A percentile compares a stretch with the other conserved stretches of the same genome.
phyloP scores from a whole-genome alignment of 2,888 invertebrate species.

The Drosophila rellima region DNA sequence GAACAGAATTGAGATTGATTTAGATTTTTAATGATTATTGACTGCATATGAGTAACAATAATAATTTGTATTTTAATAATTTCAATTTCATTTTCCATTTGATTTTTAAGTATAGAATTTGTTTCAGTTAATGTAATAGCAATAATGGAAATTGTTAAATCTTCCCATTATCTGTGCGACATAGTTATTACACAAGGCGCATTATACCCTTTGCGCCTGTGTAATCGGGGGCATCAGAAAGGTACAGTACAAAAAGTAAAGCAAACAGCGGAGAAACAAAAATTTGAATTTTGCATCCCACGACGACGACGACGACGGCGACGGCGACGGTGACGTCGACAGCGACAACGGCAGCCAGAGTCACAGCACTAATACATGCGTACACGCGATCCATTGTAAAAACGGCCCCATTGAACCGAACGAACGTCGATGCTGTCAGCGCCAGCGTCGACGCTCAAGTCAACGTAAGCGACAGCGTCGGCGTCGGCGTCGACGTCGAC shows the following conservation, averaged over 20 bases:
- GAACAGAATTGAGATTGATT: too few relatives aligned
- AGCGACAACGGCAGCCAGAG: constrained; percentile 5
- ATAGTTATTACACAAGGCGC: constrained; percentile 5
- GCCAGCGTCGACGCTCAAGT: constrained; percentile 23
- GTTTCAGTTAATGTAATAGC: not conserved
- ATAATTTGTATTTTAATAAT: not conserved
- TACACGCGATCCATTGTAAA: constrained; percentile 58
- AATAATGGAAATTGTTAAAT: not conserved
- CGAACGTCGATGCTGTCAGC: constrained; percentile 44
- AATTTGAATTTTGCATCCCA: constrained; percentile 74
- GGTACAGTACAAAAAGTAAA: constrained; percentile 71
- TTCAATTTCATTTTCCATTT: not conserved
- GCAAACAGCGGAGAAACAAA: constrained; percentile 58
- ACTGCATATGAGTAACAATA: not conserved
- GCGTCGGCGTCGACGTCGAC: constrained; percentile 13
- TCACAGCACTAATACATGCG: constrained; percentile 28
- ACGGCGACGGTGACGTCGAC: constrained; percentile 6
- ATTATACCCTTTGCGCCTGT: constrained; percentile 31
- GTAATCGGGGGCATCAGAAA: constrained; percentile 42
- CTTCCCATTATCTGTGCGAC: not conserved
- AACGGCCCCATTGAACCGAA: constrained; percentile 44
- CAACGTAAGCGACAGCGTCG: constrained; percentile 39
- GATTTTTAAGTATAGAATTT: not conserved
- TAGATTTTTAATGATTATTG: not conserved
- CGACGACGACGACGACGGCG: constrained; percentile 32